A percentile compares a stretch with the other conserved stretches of the same genome.
Evolutionary conservation across 1,140 invertebrate genomes (phyloP).

Genomic region (Lanistes nyassanus): DNA sequence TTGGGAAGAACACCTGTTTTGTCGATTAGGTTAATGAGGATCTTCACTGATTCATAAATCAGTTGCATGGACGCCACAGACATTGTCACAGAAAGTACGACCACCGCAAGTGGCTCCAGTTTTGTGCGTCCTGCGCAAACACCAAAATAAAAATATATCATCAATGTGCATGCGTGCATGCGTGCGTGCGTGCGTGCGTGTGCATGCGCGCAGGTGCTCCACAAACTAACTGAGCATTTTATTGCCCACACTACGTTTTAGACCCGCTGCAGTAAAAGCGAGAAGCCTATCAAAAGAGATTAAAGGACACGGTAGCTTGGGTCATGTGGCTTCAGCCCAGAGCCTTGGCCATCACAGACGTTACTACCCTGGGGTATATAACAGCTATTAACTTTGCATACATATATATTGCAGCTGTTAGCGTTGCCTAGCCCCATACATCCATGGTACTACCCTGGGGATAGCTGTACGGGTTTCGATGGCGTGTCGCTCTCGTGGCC

Average conservation of each 20-base stretch:
- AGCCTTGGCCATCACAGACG: no score
- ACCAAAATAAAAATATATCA: no score
- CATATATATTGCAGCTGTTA: no score
- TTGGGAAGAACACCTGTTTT: slow-evolving; percentile 24
- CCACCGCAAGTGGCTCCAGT: slow-evolving; percentile 67
- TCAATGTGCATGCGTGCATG: not conserved
- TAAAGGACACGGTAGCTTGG: no score
- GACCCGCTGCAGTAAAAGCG: no score
- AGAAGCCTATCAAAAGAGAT: no score
- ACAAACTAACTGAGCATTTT: no score
- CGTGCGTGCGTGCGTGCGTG: not conserved
- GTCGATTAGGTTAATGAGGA: slow-evolving; percentile 47
- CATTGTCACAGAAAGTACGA: slow-evolving; percentile 68
- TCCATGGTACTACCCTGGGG: slow-evolving; percentile 54
- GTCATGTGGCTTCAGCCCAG: no score
- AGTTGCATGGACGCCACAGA: slow-evolving; percentile 66
- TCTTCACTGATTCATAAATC: slow-evolving; percentile 62
- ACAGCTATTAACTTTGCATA: no score
- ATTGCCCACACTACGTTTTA: no score
- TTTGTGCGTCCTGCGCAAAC: slow-evolving; percentile 56
- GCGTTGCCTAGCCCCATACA: no score
- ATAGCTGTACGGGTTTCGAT: slow-evolving; percentile 66
- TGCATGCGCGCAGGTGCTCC: not conserved
- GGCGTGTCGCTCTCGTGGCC: slow-evolving; percentile 64
- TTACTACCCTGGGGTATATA: no score